Percentiles rank a stretch among this genome's conserved stretches.
Conservation (phyloP, 2,113 vertebrate genomes). For the Motacilla tschutschensis region DNA sequence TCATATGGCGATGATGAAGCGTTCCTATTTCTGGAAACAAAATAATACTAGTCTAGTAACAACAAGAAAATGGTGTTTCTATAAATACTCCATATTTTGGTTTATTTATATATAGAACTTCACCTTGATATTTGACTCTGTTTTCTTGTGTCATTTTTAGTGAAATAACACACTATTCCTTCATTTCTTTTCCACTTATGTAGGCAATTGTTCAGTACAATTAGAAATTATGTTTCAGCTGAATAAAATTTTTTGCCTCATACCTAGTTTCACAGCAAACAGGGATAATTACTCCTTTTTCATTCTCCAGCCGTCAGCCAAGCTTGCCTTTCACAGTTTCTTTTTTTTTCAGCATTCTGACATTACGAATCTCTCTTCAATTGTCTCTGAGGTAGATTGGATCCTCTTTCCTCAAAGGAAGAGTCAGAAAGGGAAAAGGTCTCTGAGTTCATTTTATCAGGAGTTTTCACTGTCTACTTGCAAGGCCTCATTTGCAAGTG, state of each 20-base stretch:
- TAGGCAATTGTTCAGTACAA: not conserved
- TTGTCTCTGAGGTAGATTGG: not conserved
- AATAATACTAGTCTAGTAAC: not conserved
- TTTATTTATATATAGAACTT: not conserved
- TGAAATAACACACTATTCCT: not conserved
- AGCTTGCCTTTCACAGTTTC: not conserved
- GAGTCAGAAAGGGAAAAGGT: not conserved
- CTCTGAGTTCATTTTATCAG: not conserved
- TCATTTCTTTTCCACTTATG: not conserved
- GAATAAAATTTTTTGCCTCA: not conserved
- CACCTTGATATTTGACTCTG: not conserved
- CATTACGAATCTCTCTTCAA: not conserved
- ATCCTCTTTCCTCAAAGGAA: not conserved
- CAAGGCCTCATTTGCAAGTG: not conserved
- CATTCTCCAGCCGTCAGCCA: not conserved
- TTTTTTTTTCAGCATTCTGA: not conserved
- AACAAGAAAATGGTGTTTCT: not conserved
- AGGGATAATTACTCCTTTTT: not conserved
- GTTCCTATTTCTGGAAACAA: not conserved
- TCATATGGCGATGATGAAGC: not conserved
- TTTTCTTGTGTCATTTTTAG: not conserved
- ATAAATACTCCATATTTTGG: not conserved
- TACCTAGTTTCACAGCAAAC: not conserved
- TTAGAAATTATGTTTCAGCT: constrained; percentile 9
- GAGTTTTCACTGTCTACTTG: not conserved